Conservation (phyloP, 53 echinoderm and acorn worm genomes). For the Holothuria leucospilota region DNA sequence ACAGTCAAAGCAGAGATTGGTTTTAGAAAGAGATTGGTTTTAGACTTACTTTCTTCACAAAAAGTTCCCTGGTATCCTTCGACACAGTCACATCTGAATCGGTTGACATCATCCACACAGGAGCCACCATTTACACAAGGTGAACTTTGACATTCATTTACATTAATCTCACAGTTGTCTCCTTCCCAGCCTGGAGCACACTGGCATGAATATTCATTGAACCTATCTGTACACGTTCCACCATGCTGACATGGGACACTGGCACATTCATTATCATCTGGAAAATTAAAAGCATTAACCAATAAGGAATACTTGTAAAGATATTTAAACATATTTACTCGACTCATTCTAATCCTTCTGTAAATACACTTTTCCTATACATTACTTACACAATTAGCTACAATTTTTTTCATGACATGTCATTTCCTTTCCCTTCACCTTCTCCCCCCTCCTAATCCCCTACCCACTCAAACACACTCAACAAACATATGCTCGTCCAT, state of each 20-base stretch:
- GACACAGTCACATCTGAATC: conserved; percentile 58
- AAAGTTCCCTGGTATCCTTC: conserved; percentile 54
- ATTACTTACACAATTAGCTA: no score
- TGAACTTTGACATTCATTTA: conserved; percentile 67
- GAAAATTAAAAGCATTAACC: background rate
- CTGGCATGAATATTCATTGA: conserved; percentile 31
- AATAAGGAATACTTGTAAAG: background rate
- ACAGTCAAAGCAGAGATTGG: no score
- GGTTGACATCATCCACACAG: conserved; percentile 62
- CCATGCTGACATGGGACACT: conserved; percentile 31
- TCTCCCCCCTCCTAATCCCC: no score
- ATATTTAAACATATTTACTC: background rate
- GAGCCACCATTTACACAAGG: conserved; percentile 65
- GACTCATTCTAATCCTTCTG: background rate
- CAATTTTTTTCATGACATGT: no score
- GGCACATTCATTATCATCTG: conserved; percentile 33
- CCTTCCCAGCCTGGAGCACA: conserved; percentile 35
- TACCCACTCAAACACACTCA: no score
- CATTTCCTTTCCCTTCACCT: no score
- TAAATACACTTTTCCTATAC: background rate
- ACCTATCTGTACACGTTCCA: conserved; percentile 9
- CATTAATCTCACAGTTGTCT: conserved; percentile 28
- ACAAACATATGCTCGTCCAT: no score
- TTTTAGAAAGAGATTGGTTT: background rate
- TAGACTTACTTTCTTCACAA: conserved; percentile 59